Conservation (phyloP, 2,113 vertebrate species). For the Recurvirostra avosetta region DNA sequence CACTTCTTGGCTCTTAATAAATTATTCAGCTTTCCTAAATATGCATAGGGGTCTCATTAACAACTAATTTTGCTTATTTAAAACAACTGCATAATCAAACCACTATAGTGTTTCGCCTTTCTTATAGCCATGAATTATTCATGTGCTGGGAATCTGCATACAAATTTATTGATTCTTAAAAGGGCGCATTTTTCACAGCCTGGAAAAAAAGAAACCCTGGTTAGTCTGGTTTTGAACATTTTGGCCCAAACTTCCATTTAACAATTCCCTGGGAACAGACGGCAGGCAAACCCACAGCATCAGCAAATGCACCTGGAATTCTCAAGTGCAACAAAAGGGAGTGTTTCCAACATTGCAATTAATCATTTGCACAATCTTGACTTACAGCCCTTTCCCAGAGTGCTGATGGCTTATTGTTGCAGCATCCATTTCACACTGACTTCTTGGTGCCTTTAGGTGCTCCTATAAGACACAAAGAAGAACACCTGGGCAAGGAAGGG, state of each 20-base stretch:
- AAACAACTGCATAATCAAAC: conserved; percentile 68
- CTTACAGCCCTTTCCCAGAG: not conserved
- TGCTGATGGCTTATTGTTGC: not conserved
- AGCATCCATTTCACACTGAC: not conserved
- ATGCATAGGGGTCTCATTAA: conserved; percentile 70
- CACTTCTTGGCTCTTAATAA: conserved; percentile 47
- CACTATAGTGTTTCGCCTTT: conserved; percentile 41
- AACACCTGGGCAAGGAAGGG: not conserved
- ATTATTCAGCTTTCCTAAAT: conserved; percentile 70
- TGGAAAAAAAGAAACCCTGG: not conserved
- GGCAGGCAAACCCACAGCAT: not conserved
- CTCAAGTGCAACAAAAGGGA: not conserved
- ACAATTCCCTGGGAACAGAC: not conserved
- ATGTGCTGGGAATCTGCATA: conserved; percentile 45
- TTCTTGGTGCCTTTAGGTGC: not conserved
- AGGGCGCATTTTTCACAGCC: not conserved
- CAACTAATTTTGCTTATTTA: conserved; percentile 71
- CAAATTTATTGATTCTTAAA: conserved; percentile 54
- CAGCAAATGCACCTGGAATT: conserved; percentile 9
- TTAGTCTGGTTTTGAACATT: not conserved
- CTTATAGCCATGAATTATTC: conserved; percentile 55
- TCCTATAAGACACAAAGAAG: not conserved
- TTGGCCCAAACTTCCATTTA: not conserved
- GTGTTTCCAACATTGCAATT: not conserved
- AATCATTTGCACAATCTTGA: not conserved